Evolutionary conservation across 2,113 vertebrate genomes (phyloP), one percentile per base, ranked within the genome.

Genomic region (Gyps fulvus): DNA sequence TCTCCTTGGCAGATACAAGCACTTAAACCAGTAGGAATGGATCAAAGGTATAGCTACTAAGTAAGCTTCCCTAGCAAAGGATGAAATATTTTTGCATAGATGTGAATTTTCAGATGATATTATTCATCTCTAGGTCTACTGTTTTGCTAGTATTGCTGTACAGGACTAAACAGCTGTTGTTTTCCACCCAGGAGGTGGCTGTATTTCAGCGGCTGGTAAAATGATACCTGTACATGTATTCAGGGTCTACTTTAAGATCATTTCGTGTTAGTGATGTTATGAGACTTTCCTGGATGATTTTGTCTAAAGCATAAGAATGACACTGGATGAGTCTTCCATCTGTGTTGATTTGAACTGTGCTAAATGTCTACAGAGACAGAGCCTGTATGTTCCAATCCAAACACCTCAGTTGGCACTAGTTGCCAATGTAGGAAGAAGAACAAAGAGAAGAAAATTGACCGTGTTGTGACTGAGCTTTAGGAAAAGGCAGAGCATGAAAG

Each of bases 81-180:
- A 34, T 0, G 0, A 66, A 50, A 5, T 18, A 34, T 50, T 79
- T 91, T 61, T 72, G 34, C 45, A 73, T 21, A 18, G 45, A n/a
- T 70, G 32, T 61, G 58, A 54, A 31, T 84, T 55, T 87, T 91
- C 49, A 82, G 54, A 8, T 32, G 36, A 16, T 42, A 34, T 69
- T 89, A 42, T n/a, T 94, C 34, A 83, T 84, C 85, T 63, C 80
- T 40, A 43, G 17, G 57, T 71, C 70, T 74, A 34, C 74, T 66
- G 62, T 66, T 94, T n/a, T 49, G 57, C 49, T 63, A 31, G 23
- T 43, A 42, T 58, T 82, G n/a, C 73, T 69, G 43, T 42, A 67
- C n/a, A 42, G 22, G 49, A 87, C 66, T 85, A 76, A 73, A 82
- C 78, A 95, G 95, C 89, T 93, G 65, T 27, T 91, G 81, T 94